A percentile compares a stretch with the other conserved stretches of the same genome.
phyloP scores from a whole-genome alignment of 2,113 vertebrate genomes.

The Xerus inauris region DNA sequence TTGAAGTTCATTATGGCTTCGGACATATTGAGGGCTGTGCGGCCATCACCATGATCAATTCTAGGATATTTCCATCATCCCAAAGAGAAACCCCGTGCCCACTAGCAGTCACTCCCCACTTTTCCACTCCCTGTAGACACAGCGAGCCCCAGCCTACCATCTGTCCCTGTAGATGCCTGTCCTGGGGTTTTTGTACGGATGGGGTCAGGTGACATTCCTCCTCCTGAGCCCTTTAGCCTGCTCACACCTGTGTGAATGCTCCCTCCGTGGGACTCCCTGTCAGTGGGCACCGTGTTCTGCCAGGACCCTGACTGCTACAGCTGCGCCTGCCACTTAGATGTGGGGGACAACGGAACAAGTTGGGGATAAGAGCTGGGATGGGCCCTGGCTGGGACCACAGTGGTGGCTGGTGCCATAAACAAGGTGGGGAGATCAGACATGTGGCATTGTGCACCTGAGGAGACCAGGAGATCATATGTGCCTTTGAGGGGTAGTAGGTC shows the following conservation, averaged over 20 bases:
- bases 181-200: neutral
- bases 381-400: neutral
- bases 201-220: neutral
- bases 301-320: neutral
- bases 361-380: too few relatives aligned
- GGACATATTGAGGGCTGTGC: neutral
- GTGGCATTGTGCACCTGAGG: neutral
- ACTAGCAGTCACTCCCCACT: neutral
- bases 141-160: neutral
- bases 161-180: neutral
- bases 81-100: neutral
- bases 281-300: too few relatives aligned
- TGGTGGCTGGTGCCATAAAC: too few relatives aligned
- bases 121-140: accelerated
- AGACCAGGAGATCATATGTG: too few relatives aligned
- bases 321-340: neutral
- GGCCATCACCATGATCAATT: neutral
- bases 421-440: neutral
- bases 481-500: too few relatives aligned
- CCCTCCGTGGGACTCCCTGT: neutral
- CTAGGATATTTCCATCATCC: neutral
- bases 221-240: neutral
- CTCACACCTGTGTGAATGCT: neutral
- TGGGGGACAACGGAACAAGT: neutral
- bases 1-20: neutral